A percentile compares a stretch with the other conserved stretches of the same genome.
Conservation (phyloP, 2,888 invertebrate genomes). For the Heliconius aoede region DNA sequence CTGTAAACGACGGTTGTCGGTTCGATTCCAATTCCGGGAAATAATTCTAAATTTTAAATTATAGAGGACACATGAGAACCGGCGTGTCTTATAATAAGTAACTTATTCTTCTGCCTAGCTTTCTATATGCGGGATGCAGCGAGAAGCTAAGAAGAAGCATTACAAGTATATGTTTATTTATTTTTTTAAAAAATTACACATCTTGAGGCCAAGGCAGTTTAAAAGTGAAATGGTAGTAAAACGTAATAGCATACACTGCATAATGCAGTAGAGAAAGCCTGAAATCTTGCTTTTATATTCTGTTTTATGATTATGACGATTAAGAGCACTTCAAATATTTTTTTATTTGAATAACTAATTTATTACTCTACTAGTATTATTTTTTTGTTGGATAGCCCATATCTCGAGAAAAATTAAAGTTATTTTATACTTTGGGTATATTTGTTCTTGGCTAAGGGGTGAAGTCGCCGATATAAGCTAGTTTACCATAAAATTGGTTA, state of each 20-base stretch:
- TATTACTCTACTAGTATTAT: too few species aligned
- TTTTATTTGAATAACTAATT: too few species aligned
- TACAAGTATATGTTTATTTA: too few species aligned
- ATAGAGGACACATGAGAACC: too few species aligned
- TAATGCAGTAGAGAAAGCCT: background rate
- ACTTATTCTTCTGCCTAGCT: background rate
- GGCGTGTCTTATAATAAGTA: background rate
- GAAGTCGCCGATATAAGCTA: too few species aligned
- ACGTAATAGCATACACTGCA: background rate
- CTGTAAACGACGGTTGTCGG: background rate
- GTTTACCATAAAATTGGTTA: too few species aligned
- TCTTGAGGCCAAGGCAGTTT: background rate
- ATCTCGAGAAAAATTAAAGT: too few species aligned
- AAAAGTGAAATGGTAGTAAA: constrained; percentile 1
- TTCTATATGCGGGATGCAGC: too few species aligned
- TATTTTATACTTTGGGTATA: too few species aligned
- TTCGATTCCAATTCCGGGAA: background rate
- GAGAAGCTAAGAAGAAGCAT: background rate
- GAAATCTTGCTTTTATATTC: background rate
- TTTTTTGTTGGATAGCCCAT: too few species aligned
- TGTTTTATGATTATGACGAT: background rate
- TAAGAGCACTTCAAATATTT: background rate
- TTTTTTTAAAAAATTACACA: too few species aligned
- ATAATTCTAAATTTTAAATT: background rate
- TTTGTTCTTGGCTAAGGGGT: too few species aligned